Conservation (phyloP, 1,140 invertebrate genomes). For the Ditylenchus dipsaci region DNA sequence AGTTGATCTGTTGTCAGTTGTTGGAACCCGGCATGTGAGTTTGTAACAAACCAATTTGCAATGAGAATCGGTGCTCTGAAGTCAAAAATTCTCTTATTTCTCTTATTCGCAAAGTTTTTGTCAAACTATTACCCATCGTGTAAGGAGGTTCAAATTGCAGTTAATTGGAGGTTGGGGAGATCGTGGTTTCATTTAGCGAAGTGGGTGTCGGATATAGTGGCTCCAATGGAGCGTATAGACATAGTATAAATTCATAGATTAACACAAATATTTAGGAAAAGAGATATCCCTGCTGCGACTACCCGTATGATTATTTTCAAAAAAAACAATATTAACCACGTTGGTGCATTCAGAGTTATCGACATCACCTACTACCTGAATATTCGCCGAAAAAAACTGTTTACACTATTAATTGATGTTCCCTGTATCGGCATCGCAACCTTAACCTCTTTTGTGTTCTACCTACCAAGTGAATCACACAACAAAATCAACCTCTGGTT, state of each 20-base stretch:
- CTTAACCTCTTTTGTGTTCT: slow-evolving; percentile 64
- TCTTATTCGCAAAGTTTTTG: too few relatives aligned
- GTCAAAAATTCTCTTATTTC: too few relatives aligned
- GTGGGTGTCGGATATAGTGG: too few relatives aligned
- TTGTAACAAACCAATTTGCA: too few relatives aligned
- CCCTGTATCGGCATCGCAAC: slow-evolving; percentile 68
- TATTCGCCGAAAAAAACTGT: slow-evolving; percentile 90
- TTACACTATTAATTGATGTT: slow-evolving; percentile 81
- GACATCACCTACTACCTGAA: slow-evolving; percentile 96
- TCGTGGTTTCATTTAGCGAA: too few relatives aligned
- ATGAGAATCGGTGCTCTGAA: too few relatives aligned
- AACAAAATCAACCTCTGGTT: slow-evolving; percentile 49
- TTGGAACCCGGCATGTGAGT: slow-evolving; percentile 67
- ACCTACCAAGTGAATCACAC: slow-evolving; percentile 75
- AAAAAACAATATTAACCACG: slow-evolving; percentile 66
- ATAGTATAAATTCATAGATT: too few relatives aligned
- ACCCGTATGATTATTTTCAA: slow-evolving; percentile 82
- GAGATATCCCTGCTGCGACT: slow-evolving; percentile 71
- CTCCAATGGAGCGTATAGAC: too few relatives aligned
- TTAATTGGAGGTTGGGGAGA: too few relatives aligned
- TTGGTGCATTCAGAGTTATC: slow-evolving; percentile 67
- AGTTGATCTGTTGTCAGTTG: slow-evolving; percentile 92
- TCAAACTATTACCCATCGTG: too few relatives aligned
- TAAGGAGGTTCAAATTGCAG: too few relatives aligned
- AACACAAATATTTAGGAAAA: slow-evolving; percentile 28